Conservation (phyloP, 2,797 vertebrate genomes). For the Phalanger gymnotis region DNA sequence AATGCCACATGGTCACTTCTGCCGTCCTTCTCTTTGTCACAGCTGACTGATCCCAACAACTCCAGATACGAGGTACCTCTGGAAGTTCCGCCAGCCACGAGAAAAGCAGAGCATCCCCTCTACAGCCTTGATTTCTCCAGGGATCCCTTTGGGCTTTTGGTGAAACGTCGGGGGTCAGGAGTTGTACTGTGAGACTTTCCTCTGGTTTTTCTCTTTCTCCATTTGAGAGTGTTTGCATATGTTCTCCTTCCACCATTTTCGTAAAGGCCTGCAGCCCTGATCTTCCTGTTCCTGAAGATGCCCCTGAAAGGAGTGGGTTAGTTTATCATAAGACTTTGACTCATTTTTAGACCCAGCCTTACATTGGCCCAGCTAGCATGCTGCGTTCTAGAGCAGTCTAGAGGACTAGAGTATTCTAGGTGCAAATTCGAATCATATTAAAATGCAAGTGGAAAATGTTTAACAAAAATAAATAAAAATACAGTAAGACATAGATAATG, state of each 20-base stretch:
- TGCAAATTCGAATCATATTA: background rate
- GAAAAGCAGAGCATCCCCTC: conserved; percentile 84
- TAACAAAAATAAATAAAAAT: background rate
- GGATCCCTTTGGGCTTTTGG: conserved; percentile 87
- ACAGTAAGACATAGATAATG: background rate
- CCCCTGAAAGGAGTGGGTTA: background rate
- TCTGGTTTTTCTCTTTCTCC: background rate
- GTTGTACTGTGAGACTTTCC: conserved; percentile 61
- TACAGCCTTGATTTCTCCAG: conserved; percentile 87
- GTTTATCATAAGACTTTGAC: background rate
- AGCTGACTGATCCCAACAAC: conserved; percentile 87
- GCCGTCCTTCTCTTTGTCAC: background rate
- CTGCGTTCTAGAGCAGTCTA: background rate
- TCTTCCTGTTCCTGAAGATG: background rate
- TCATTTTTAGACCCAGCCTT: background rate
- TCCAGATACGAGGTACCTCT: conserved; percentile 89
- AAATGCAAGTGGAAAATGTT: background rate
- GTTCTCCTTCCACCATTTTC: background rate
- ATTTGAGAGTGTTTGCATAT: background rate
- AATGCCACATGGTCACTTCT: background rate
- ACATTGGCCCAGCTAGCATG: background rate
- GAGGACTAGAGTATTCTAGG: background rate
- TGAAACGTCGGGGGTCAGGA: conserved; percentile 80
- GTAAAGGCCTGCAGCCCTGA: background rate
- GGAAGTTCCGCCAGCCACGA: conserved; percentile 82